Percentiles rank a stretch among this genome's conserved stretches.
Conservation (phyloP, 1,140 invertebrate species). For the Drosophila ambigua region DNA sequence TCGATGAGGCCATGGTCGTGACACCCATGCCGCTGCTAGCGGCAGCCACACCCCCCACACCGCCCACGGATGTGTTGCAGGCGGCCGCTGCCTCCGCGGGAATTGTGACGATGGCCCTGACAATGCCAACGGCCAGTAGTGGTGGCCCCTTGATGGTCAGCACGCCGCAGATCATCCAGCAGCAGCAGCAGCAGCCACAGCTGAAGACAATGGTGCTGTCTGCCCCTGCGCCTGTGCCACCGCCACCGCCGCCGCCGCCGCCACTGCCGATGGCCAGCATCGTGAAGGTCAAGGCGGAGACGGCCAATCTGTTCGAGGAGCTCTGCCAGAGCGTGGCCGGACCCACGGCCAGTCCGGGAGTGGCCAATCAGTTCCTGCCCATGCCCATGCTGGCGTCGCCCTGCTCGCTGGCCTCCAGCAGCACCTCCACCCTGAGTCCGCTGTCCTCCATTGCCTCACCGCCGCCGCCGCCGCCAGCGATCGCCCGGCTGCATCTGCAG, state of each 20-base stretch:
- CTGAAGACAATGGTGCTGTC: conserved; percentile 53
- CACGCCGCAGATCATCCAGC: conserved; percentile 67
- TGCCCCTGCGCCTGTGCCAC: conserved; percentile 64
- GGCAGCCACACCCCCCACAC: conserved; percentile 1
- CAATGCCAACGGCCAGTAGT: conserved; percentile 85
- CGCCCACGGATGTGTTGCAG: conserved; percentile 85
- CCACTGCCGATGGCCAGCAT: conserved; percentile 78
- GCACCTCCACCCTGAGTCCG: conserved; percentile 88
- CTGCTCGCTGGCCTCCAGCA: conserved; percentile 85
- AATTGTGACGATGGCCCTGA: conserved; percentile 87
- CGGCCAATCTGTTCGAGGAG: conserved; percentile 86
- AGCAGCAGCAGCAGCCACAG: conserved; percentile 43
- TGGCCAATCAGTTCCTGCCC: conserved; percentile 82
- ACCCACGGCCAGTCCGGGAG: conserved; percentile 63
- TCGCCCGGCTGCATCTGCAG: conserved; percentile 72
- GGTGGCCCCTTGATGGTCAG: conserved; percentile 62
- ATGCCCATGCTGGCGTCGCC: conserved; percentile 87
- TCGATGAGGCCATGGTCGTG: conserved; percentile 67
- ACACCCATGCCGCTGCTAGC: background rate
- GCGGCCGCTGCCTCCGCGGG: conserved; percentile 87
- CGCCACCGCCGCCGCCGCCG: conserved; percentile 83
- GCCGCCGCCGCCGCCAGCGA: conserved; percentile 84
- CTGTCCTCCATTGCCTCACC: conserved; percentile 86
- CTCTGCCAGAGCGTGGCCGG: conserved; percentile 86
- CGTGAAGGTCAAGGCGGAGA: conserved; percentile 77